A percentile compares a stretch with the other conserved stretches of the same genome.
These are phyloP conservation scores for Theristicus caerulescens DNA, from an alignment of 2,113 vertebrate species.

Conservation along the genomic window DNA sequence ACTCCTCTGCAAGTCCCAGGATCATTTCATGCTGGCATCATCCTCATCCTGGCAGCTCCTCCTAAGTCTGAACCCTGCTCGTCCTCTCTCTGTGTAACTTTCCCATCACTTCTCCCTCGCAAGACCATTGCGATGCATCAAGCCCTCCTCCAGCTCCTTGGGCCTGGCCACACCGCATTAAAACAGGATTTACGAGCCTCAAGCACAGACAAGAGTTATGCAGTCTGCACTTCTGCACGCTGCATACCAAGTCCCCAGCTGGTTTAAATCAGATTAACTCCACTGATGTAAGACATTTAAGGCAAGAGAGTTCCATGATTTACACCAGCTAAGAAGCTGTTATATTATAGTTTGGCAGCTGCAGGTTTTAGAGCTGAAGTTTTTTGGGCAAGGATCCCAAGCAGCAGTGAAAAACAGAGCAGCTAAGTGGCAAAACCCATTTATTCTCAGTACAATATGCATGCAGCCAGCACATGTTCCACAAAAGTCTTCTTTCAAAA, in stretches of 20 bases:
- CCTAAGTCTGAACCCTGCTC: not conserved
- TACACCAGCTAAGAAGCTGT: slow-evolving; percentile 53
- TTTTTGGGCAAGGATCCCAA: slow-evolving; percentile 37
- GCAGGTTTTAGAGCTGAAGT: slow-evolving; percentile 17
- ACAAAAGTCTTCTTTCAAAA: not conserved
- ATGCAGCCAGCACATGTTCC: not conserved
- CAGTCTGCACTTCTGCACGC: slow-evolving; percentile 19
- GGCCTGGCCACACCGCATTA: not conserved
- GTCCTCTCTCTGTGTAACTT: not conserved
- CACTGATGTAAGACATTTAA: slow-evolving; percentile 54
- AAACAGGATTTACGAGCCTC: slow-evolving; percentile 4
- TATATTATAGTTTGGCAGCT: slow-evolving; percentile 42
- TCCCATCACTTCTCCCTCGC: not conserved
- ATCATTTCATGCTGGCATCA: not conserved
- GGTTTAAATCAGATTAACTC: slow-evolving; percentile 63
- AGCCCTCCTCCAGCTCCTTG: not conserved
- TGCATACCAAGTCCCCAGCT: slow-evolving; percentile 52
- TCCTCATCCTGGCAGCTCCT: not conserved
- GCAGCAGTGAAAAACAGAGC: not conserved
- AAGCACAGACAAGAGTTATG: slow-evolving; percentile 36
- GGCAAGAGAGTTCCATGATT: slow-evolving; percentile 39
- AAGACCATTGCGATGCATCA: not conserved
- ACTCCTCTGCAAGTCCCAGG: not conserved
- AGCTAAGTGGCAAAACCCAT: not conserved
- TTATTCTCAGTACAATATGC: not conserved